Base-by-base conservation (phyloP, 2,888 invertebrate species). In the Dioctria rufipes region DNA sequence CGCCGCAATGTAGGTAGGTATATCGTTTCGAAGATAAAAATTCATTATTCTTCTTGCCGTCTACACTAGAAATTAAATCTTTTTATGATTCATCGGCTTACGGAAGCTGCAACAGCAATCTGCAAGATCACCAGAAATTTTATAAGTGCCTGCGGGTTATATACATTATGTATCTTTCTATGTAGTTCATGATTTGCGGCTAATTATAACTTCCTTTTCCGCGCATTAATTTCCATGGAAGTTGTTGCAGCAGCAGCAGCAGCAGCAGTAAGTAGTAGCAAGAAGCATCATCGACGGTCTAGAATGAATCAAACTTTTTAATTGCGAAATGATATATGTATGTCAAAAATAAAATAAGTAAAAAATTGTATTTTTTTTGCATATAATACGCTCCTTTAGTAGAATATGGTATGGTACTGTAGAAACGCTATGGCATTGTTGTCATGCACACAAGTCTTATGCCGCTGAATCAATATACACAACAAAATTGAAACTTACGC, bases 161-260 rank as follows among this genome's bases (percentile, higher is more conserved):
- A 25, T 25, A 25, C 25, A 25, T 25, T 25, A 25, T 25, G 0
- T 25, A 25, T 25, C 25, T 25, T 25, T 25, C 25, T 5, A 5
- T 11, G 2, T 39, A 8, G 61, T 61, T 8, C 6, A 61, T 25
- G 61, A 37, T 37, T 13, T 4, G 61, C 4, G 25, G n/a, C 61
- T 61, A 61, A 61, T 61, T 61, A 61, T 61, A 61, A 61, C 61
- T 61, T 61, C 61, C 61, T 61, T 61, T 61, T 61, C 61, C 61
- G 61, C 0, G 25, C 61, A 37, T 39, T 37, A 61, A 61, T 61
- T 58, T 61, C 61, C 11, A 25, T 61, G 61, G 61, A 58, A 61
- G 61, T 25, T 61, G 37, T 25, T 39, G 61, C 61, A 61, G 40
- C n/a, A n/a, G n/a, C n/a, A n/a, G n/a, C n/a, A n/a, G n/a, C n/a